Evolutionary conservation across 2,113 vertebrate species (phyloP).

Genomic region (Myocastor coypus): DNA sequence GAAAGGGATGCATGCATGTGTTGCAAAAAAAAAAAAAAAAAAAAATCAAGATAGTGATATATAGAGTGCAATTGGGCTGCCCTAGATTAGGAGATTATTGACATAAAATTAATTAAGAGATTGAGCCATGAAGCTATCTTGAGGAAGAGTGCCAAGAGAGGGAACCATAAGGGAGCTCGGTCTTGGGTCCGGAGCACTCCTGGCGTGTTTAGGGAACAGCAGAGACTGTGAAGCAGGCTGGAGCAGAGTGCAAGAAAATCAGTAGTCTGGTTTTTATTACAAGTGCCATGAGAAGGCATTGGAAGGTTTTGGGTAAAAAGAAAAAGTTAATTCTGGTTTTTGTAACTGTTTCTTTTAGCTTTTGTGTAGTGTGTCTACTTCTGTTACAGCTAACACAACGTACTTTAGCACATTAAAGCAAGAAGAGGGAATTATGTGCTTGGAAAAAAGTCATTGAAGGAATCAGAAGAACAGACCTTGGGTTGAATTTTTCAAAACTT

Average conservation of each 20-base stretch:
- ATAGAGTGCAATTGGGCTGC: background rate
- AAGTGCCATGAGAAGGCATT: background rate
- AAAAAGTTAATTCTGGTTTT: conserved; percentile 13
- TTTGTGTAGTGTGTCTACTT: background rate
- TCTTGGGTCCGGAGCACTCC: background rate
- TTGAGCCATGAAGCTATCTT: background rate
- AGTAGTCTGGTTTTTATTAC: background rate
- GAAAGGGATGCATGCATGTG: background rate
- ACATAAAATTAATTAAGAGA: background rate
- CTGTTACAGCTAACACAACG: conserved; percentile 6
- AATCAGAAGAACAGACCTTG: conserved; percentile 17
- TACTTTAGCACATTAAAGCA: conserved; percentile 9
- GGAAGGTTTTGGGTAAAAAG: background rate
- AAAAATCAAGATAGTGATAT: background rate
- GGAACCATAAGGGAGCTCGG: background rate
- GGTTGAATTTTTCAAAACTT: conserved; percentile 19
- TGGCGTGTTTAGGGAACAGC: background rate
- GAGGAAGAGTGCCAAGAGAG: background rate
- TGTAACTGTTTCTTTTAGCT: conserved; percentile 36
- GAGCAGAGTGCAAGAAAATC: background rate
- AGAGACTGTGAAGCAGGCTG: background rate
- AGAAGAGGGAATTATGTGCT: background rate
- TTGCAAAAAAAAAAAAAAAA: background rate
- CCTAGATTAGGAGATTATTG: background rate
- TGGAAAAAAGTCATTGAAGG: conserved; percentile 6